Conservation (phyloP, 2,888 invertebrate genomes). For the Belgica antarctica region DNA sequence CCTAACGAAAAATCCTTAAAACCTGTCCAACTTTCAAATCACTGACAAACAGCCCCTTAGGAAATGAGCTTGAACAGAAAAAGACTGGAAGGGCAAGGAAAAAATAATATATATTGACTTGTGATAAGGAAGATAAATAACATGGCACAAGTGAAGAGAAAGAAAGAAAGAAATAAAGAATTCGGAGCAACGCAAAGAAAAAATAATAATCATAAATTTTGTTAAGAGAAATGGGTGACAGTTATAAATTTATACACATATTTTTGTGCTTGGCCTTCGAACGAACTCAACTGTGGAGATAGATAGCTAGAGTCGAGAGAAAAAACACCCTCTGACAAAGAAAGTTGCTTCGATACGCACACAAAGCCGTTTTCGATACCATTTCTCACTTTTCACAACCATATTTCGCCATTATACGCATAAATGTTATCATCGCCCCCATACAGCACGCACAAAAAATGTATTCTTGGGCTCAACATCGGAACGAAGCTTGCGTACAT, state of each 20-base stretch:
- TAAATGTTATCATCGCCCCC: slow-evolving; percentile 37
- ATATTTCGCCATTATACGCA: slow-evolving; percentile 40
- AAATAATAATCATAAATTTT: slow-evolving; percentile 43
- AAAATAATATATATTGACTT: slow-evolving; percentile 39
- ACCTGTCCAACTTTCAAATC: too few relatives aligned
- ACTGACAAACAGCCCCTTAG: too few relatives aligned
- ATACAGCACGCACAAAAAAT: neutral
- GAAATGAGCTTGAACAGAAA: slow-evolving; percentile 34
- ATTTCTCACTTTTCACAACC: slow-evolving; percentile 39
- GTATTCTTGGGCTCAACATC: neutral
- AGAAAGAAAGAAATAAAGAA: neutral
- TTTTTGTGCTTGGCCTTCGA: slow-evolving; percentile 43
- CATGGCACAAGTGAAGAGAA: slow-evolving; percentile 34
- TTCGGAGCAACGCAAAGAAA: slow-evolving; percentile 33
- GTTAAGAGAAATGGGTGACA: slow-evolving; percentile 40
- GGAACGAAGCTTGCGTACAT: slow-evolving; percentile 16
- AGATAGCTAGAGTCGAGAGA: slow-evolving; percentile 14
- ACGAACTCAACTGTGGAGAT: neutral
- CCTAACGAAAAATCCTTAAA: too few relatives aligned
- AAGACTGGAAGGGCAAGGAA: slow-evolving; percentile 2
- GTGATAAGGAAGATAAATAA: slow-evolving; percentile 43
- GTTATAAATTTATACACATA: slow-evolving; percentile 43
- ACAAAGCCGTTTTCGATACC: neutral
- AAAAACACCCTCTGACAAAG: slow-evolving; percentile 23
- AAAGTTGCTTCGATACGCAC: neutral